phyloP scores from a whole-genome alignment of 2,888 invertebrate species.

The Agrochola lota region DNA sequence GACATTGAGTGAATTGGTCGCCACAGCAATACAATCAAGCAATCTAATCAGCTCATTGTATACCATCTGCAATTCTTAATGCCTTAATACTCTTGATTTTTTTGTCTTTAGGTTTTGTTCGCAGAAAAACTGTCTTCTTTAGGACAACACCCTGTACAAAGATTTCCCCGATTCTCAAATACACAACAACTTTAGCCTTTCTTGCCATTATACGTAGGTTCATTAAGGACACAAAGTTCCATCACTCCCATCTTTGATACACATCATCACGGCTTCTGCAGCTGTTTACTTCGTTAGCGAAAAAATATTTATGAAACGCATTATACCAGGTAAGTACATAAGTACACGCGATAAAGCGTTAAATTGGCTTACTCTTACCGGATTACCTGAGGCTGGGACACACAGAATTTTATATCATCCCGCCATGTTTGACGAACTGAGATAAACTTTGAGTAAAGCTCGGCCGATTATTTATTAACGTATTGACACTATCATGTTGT shows the following conservation, averaged over 20 bases:
- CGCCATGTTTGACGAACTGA: conserved; percentile 27
- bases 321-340: background rate
- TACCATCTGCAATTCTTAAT: background rate
- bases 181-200: background rate
- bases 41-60: background rate
- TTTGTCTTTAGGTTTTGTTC: background rate
- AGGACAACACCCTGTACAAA: background rate
- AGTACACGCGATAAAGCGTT: conserved; percentile 12
- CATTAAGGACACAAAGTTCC: background rate
- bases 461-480: conserved; percentile 45
- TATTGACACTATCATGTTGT: conserved; percentile 38
- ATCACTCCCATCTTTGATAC: background rate
- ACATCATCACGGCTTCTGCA: background rate
- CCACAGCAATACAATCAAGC: no score
- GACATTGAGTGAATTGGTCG: background rate
- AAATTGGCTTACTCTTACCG: conserved; percentile 42
- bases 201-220: background rate
- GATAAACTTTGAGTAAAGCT: conserved; percentile 25
- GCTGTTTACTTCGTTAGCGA: conserved; percentile 27
- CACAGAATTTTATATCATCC: conserved; percentile 56
- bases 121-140: background rate
- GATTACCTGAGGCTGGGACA: conserved; percentile 46
- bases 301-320: conserved; percentile 18
- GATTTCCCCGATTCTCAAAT: background rate
- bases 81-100: background rate